Percentiles rank a stretch among this genome's conserved stretches.
phyloP scores from a whole-genome alignment of 2,888 invertebrate genomes.

The Melanophora roralis region DNA sequence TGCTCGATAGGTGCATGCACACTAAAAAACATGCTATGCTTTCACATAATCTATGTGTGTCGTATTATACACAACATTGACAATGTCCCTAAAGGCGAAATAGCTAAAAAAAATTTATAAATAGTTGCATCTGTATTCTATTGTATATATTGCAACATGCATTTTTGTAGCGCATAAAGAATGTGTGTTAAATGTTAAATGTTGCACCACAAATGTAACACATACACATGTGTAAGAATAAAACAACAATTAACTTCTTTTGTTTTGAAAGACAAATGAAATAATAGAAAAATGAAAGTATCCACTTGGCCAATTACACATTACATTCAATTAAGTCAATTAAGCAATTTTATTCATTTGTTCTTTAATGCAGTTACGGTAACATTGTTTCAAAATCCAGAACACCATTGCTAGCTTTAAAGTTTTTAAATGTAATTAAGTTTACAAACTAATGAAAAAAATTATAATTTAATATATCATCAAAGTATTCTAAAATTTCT shows the following conservation, averaged over 20 bases:
- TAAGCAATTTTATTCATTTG: conserved; percentile 23
- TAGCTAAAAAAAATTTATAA: not conserved
- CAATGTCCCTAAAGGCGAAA: too few species aligned
- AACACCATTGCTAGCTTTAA: not conserved
- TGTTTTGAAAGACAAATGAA: conserved; percentile 22
- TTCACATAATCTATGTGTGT: too few species aligned
- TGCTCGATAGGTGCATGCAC: not conserved
- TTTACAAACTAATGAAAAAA: too few species aligned
- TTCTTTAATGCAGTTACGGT: not conserved
- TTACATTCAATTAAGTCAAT: conserved; percentile 37
- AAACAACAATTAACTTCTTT: conserved; percentile 43
- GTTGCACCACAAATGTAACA: conserved; percentile 42
- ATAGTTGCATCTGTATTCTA: not conserved
- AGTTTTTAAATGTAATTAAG: too few species aligned
- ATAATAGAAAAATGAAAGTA: conserved; percentile 35
- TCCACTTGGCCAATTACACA: conserved; percentile 41
- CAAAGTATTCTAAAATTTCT: too few species aligned
- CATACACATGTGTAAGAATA: conserved; percentile 27
- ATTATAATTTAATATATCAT: too few species aligned
- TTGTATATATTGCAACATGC: not conserved
- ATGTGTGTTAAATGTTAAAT: conserved; percentile 31
- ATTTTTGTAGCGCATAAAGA: not conserved
- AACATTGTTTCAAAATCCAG: not conserved
- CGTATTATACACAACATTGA: too few species aligned
- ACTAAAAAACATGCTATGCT: not conserved